Evolutionary conservation across 2,797 vertebrate species (phyloP).

Genomic region (Distichodus sexfasciatus): DNA sequence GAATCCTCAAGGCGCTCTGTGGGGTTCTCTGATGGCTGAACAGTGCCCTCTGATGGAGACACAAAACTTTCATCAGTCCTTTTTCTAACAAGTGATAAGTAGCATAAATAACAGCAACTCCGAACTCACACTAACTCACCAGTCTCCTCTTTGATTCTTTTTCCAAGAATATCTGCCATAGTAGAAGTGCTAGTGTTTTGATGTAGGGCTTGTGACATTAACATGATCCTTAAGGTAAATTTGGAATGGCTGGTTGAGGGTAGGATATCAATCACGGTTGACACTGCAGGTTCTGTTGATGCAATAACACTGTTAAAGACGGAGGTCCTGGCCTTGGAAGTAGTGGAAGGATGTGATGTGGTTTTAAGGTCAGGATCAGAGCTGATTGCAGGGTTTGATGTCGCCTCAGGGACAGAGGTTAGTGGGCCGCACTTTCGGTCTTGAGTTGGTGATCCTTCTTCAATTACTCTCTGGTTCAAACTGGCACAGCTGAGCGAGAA

Average conservation of each 20-base stretch:
- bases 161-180: neutral
- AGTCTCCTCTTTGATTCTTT: no score
- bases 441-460: constrained; percentile 21
- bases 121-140: no score
- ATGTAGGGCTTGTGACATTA: no score
- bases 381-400: no score
- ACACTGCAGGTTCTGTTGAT: neutral
- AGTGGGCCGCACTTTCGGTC: constrained; percentile 29
- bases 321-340: neutral
- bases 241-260: neutral
- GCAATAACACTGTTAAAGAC: neutral
- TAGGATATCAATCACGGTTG: no score
- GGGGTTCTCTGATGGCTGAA: neutral
- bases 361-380: neutral
- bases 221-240: no score
- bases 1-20: no score
- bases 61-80: constrained; percentile 2
- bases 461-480: constrained; percentile 3
- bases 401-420: no score
- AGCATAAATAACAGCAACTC: no score
- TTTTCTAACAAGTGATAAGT: no score
- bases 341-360: neutral
- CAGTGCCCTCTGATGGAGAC: constrained; percentile 32
- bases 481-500: constrained; percentile 38
- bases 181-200: rapidly evolving